Evolutionary conservation across 2,113 vertebrate species (phyloP).

Genomic region (Leuciscus idus): DNA sequence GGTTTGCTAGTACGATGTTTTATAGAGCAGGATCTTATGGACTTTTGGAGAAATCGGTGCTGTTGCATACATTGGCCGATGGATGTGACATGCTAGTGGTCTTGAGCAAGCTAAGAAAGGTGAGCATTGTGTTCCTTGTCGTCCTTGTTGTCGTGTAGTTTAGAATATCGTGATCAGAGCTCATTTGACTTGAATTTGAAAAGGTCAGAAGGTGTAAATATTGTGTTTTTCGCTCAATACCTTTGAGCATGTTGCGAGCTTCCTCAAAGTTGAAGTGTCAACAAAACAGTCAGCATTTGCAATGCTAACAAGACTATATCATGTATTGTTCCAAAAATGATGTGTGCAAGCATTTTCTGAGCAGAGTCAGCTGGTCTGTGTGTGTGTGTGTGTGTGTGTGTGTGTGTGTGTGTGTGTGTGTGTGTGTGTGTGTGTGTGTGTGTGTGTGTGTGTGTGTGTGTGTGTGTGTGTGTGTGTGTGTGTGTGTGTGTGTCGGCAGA

Average conservation of each 20-base stretch:
- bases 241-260: background rate
- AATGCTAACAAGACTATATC: conserved; percentile 30
- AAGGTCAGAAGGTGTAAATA: background rate
- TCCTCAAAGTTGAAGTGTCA: background rate
- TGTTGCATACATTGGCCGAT: conserved; percentile 1
- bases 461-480: conserved; percentile 6
- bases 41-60: conserved; percentile 23
- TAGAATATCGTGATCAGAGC: background rate
- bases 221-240: background rate
- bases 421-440: conserved; percentile 8
- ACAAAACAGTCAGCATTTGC: conserved; percentile 38
- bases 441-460: background rate
- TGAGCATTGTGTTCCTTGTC: conserved; percentile 36
- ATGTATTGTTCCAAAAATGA: conserved; percentile 29
- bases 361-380: conserved; percentile 9
- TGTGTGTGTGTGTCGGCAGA: conserved; percentile 14
- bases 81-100: conserved; percentile 29
- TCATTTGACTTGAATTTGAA: background rate
- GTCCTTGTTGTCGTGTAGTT: background rate
- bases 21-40: conserved; percentile 11
- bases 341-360: conserved; percentile 38
- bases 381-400: background rate
- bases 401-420: background rate
- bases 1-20: conserved; percentile 31
- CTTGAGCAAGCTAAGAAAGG: conserved; percentile 41